A percentile compares a stretch with the other conserved stretches of the same genome.
phyloP scores from a whole-genome alignment of 2,888 invertebrate species.

The Apodemia zela region DNA sequence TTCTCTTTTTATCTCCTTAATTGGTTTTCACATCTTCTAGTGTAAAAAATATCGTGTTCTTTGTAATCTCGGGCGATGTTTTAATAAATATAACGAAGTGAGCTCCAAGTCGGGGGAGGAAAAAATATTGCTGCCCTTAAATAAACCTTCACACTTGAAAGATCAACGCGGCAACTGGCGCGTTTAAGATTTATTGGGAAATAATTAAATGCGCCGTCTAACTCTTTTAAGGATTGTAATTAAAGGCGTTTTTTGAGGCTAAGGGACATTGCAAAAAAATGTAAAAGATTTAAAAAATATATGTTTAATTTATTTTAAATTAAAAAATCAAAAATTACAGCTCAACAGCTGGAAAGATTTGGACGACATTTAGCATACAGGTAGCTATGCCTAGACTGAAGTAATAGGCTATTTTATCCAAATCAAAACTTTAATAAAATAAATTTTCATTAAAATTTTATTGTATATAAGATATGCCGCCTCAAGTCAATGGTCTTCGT shows the following conservation, averaged over 20 bases:
- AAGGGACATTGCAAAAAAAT: not conserved
- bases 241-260: slow-evolving; percentile 45
- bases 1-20: slow-evolving; percentile 80
- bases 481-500: no score
- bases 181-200: slow-evolving; percentile 71
- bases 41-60: slow-evolving; percentile 80
- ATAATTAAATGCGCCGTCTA: slow-evolving; percentile 60
- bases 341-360: no score
- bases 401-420: no score
- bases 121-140: slow-evolving; percentile 75
- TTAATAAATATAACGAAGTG: slow-evolving; percentile 81
- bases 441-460: no score
- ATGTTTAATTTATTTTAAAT: no score
- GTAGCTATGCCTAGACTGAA: no score
- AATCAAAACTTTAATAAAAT: no score
- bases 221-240: slow-evolving; percentile 58
- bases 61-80: slow-evolving; percentile 80
- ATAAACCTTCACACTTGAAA: slow-evolving; percentile 78
- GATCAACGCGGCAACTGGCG: slow-evolving; percentile 67
- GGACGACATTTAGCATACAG: no score
- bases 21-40: slow-evolving; percentile 81
- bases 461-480: no score
- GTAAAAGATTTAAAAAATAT: not conserved
- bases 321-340: no score
- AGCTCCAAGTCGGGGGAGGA: slow-evolving; percentile 54